phyloP scores from a whole-genome alignment of 2,797 vertebrate genomes.

The Iguana delicatissima region DNA sequence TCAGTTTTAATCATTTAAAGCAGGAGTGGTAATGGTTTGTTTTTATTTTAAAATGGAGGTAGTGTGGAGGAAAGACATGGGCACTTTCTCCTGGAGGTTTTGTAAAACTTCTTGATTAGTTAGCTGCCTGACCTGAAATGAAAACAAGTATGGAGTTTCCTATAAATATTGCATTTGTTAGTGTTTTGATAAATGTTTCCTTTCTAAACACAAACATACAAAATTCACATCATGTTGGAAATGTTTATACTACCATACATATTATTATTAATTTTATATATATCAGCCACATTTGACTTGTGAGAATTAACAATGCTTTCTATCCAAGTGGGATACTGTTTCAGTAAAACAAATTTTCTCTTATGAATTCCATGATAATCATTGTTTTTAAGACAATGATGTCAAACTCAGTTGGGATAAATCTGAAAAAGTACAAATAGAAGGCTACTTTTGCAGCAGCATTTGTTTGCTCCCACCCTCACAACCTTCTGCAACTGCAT shows the following conservation, averaged over 20 bases:
- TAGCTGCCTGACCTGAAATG: constrained; percentile 3
- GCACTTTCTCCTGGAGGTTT: background rate
- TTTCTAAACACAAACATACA: background rate
- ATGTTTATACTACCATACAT: background rate
- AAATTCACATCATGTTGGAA: background rate
- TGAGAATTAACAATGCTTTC: background rate
- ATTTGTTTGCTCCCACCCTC: background rate
- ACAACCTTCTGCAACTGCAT: background rate
- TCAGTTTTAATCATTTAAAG: constrained; percentile 11
- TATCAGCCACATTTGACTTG: background rate
- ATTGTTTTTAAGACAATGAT: background rate
- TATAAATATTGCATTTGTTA: constrained; percentile 3
- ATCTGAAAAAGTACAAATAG: background rate
- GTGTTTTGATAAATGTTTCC: constrained; percentile 4
- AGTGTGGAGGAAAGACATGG: background rate
- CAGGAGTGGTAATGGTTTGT: background rate
- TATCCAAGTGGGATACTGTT: background rate
- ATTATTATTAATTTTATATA: background rate
- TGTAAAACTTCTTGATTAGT: background rate
- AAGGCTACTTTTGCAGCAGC: background rate
- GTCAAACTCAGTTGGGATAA: background rate
- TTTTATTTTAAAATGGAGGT: background rate
- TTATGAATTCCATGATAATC: background rate
- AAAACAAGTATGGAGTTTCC: background rate
- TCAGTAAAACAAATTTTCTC: background rate